These are phyloP conservation scores for Phoeniculus purpureus DNA, from an alignment of 2,797 vertebrate genomes.

Conservation along the genomic window DNA sequence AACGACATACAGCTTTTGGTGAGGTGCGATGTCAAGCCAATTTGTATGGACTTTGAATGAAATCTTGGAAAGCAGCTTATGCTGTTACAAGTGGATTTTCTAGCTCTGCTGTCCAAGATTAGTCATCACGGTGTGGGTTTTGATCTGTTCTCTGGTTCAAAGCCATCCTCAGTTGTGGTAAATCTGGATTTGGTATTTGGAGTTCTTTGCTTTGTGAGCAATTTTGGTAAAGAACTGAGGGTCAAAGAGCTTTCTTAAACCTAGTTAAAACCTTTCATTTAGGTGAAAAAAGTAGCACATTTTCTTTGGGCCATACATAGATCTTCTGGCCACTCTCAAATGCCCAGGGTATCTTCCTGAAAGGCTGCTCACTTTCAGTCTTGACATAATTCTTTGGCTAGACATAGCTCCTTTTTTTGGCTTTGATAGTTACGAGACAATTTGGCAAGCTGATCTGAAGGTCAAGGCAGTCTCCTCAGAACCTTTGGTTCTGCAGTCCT, in stretches of 20 bases:
- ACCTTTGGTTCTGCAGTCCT: background rate
- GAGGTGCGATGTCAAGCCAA: background rate
- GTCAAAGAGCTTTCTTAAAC: background rate
- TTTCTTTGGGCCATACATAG: background rate
- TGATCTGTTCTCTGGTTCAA: background rate
- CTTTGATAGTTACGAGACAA: background rate
- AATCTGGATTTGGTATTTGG: background rate
- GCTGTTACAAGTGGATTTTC: background rate
- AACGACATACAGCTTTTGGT: background rate
- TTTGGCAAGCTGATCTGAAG: background rate
- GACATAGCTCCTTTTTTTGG: background rate
- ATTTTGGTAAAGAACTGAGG: background rate
- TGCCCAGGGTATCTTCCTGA: background rate
- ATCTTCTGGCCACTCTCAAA: background rate
- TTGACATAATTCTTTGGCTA: background rate
- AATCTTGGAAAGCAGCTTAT: background rate
- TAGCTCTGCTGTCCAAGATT: background rate
- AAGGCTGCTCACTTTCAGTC: background rate
- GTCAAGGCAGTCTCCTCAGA: background rate
- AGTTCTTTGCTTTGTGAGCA: background rate
- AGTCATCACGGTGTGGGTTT: background rate
- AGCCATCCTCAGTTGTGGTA: background rate
- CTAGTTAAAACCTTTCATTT: background rate
- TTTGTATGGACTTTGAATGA: background rate
- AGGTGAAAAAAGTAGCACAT: background rate